A percentile compares a stretch with the other conserved stretches of the same genome.
Evolutionary conservation across 2,797 vertebrate genomes (phyloP).

Genomic region (Holocentrus rufus): DNA sequence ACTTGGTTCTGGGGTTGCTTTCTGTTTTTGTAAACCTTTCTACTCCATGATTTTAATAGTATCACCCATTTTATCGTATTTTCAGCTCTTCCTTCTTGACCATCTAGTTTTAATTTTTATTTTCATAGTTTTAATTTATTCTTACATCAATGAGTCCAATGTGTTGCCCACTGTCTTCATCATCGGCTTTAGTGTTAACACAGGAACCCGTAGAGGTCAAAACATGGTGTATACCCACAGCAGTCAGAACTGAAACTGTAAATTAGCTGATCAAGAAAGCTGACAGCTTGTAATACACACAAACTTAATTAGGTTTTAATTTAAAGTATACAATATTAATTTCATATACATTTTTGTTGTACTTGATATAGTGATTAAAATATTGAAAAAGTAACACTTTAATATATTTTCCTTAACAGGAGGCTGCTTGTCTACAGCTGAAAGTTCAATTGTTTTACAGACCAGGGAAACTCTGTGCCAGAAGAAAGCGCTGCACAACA

Average conservation of each 20-base stretch:
- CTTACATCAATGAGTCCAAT: not conserved
- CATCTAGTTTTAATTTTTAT: not conserved
- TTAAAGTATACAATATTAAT: slow-evolving; percentile 22
- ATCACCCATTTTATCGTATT: not conserved
- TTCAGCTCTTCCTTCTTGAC: not conserved
- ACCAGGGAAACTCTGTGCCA: not conserved
- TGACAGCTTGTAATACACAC: slow-evolving; percentile 17
- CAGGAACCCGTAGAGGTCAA: not conserved
- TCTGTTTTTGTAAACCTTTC: too few species aligned
- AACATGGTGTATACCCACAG: not conserved
- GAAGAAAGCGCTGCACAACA: not conserved
- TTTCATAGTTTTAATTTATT: not conserved
- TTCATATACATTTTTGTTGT: not conserved
- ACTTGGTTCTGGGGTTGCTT: too few species aligned
- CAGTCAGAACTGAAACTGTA: not conserved
- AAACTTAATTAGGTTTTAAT: slow-evolving; percentile 23
- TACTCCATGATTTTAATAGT: too few species aligned
- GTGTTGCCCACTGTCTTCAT: not conserved
- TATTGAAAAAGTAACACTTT: too few species aligned
- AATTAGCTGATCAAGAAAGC: slow-evolving; percentile 16
- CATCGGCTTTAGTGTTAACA: not conserved
- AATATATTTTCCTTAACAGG: too few species aligned
- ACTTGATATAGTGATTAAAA: too few species aligned
- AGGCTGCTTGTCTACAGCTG: not conserved
- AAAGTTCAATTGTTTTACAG: not conserved